Conservation (phyloP, 2,888 invertebrate genomes). For the Epiblema foenella region DNA sequence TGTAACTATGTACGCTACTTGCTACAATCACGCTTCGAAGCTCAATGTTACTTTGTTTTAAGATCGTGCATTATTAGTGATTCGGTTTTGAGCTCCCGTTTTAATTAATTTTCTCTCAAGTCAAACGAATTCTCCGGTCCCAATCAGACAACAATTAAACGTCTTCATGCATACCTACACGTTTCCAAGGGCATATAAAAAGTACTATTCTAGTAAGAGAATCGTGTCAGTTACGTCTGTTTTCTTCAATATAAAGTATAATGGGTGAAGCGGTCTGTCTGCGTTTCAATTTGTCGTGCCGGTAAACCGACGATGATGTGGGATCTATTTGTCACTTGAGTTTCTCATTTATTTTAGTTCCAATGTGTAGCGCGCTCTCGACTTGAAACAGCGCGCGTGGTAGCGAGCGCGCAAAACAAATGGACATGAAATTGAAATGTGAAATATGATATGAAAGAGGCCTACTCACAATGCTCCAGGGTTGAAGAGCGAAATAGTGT, state of each 20-base stretch:
- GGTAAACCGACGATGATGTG: slow-evolving; percentile 16
- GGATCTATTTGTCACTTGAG: not conserved
- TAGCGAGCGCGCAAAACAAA: not conserved
- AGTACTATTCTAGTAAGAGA: not conserved
- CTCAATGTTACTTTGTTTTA: not conserved
- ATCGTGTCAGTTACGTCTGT: slow-evolving; percentile 5
- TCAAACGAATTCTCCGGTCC: not conserved
- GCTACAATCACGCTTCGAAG: too few relatives aligned
- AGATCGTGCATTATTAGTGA: not conserved
- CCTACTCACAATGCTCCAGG: not conserved
- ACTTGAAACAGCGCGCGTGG: not conserved
- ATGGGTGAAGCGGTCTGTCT: not conserved
- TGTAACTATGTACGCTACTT: too few relatives aligned
- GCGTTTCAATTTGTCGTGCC: slow-evolving; percentile 31
- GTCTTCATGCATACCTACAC: not conserved
- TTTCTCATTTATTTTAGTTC: not conserved
- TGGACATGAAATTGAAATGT: not conserved
- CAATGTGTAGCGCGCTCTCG: not conserved
- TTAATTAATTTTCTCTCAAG: not conserved
- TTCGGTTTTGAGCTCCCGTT: not conserved
- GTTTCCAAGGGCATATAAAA: not conserved
- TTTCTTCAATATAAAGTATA: not conserved
- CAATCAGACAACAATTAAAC: slow-evolving; percentile 1
- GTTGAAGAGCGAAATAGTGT: not conserved
- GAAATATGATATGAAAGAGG: not conserved